phyloP scores from a whole-genome alignment of 1,140 invertebrate species.

The Pararge aegeria region DNA sequence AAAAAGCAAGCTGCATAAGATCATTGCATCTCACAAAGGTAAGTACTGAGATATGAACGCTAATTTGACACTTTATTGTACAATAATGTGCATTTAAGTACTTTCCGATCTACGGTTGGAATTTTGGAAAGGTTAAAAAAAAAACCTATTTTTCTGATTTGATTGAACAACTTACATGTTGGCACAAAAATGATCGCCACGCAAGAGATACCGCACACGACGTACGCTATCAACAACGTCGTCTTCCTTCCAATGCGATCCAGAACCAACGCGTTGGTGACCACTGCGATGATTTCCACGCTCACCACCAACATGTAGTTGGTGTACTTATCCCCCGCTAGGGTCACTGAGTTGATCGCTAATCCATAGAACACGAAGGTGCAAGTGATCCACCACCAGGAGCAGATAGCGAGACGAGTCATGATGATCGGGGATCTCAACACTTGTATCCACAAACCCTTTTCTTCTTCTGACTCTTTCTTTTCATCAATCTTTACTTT shows the following conservation, averaged over 20 bases:
- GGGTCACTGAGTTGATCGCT: conserved; percentile 87
- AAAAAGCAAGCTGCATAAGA: too few species aligned
- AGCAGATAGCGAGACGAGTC: conserved; percentile 60
- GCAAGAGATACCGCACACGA: conserved; percentile 80
- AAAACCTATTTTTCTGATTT: too few species aligned
- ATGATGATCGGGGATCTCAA: conserved; percentile 62
- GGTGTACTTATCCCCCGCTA: conserved; percentile 86
- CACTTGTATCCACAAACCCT: conserved; percentile 62
- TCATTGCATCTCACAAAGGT: too few species aligned
- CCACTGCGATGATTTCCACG: conserved; percentile 86
- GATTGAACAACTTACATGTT: conserved; percentile 62
- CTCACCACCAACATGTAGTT: conserved; percentile 86
- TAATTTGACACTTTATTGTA: too few species aligned
- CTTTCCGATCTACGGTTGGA: too few species aligned
- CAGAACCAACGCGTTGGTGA: conserved; percentile 82
- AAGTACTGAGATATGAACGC: too few species aligned
- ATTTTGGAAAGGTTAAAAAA: too few species aligned
- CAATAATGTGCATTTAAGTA: too few species aligned
- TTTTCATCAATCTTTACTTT: conserved; percentile 46
- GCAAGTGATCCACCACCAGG: conserved; percentile 85
- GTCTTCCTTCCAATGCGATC: conserved; percentile 83
- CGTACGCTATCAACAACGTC: conserved; percentile 81
- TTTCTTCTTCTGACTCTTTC: conserved; percentile 34
- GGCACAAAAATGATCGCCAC: conserved; percentile 67
- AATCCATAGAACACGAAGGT: conserved; percentile 91